phyloP scores from a whole-genome alignment of 2,888 invertebrate genomes.

The Eupithecia subumbrata region DNA sequence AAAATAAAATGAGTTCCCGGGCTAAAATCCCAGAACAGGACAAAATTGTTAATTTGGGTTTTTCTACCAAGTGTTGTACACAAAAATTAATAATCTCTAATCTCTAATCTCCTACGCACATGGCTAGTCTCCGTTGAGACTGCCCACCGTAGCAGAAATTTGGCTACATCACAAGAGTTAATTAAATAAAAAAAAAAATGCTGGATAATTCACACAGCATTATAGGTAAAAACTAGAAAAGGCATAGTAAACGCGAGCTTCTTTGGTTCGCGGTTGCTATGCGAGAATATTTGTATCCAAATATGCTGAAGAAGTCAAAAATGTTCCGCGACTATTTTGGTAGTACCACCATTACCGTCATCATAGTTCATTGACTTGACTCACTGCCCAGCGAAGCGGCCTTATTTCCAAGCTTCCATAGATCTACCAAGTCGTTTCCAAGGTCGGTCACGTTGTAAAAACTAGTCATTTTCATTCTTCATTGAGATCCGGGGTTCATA shows the following conservation, averaged over 20 bases:
- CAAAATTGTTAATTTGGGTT: too few species aligned
- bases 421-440: not conserved
- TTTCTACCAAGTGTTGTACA: too few species aligned
- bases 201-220: too few species aligned
- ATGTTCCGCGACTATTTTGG: not conserved
- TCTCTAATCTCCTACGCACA: too few species aligned
- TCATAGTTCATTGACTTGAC: not conserved
- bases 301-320: not conserved
- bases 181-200: too few species aligned
- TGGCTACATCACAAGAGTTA: too few species aligned
- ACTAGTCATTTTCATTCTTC: not conserved
- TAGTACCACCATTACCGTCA: not conserved
- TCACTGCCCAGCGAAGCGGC: not conserved
- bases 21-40: too few species aligned
- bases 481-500: not conserved
- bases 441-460: constrained; percentile 5
- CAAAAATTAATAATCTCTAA: too few species aligned
- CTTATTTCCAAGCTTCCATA: not conserved
- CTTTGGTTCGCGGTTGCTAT: not conserved
- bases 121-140: too few species aligned
- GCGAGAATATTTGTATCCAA: not conserved
- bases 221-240: too few species aligned
- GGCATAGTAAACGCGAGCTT: not conserved
- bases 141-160: too few species aligned
- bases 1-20: too few species aligned